Base-by-base conservation (phyloP, 2,888 invertebrate species). In the Rugalucina vietnamica region DNA sequence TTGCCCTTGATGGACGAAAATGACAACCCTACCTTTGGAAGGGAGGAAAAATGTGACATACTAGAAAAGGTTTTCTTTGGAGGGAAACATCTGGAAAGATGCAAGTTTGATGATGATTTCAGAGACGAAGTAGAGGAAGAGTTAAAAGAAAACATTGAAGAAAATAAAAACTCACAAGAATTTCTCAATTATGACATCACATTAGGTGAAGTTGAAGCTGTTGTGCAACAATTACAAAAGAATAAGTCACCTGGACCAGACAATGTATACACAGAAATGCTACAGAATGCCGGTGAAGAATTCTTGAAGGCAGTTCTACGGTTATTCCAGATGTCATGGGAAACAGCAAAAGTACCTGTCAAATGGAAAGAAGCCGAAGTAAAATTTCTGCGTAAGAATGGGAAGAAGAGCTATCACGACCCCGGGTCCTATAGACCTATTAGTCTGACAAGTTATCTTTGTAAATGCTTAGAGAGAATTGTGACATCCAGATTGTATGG, bases 371-470 rank as follows among this genome's bases (percentile, higher is more conserved):
- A 24, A 50, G n/a, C 76, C 5, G 65, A 76, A 32, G 69, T 76
- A 10, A 76, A 60, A 39, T 65, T 76, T 65, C 37, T 76, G 2
- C 60, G 76, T 4, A 76, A 76, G 37, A 39, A 37, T 60, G 76
- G 76, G 12, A 65, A 76, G 29, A 76, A 65, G 24, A 43, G 12
- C 18, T 74, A 74, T 50, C 49, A 74, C 29, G 74, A 74, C 5
- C n/a, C n/a, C n/a, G n/a, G n/a, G 12, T 34, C 76, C 21, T 76
- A 76, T 39, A 76, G 76, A 37, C 76, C 76, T 21, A 76, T 76
- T 4, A 76, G 76, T 37, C 65, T 76, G 3, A 76, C 76, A n/a
- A 76, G 76, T 43, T 76, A 43, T 27, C 36, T 76, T 29, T 37
- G 76, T 43, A 76, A 76, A 65, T 76, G 39, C 37, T 8, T 76